These are phyloP conservation scores for Eugnorisma glareosa DNA, from an alignment of 2,888 invertebrate species.

Conservation along the genomic window DNA sequence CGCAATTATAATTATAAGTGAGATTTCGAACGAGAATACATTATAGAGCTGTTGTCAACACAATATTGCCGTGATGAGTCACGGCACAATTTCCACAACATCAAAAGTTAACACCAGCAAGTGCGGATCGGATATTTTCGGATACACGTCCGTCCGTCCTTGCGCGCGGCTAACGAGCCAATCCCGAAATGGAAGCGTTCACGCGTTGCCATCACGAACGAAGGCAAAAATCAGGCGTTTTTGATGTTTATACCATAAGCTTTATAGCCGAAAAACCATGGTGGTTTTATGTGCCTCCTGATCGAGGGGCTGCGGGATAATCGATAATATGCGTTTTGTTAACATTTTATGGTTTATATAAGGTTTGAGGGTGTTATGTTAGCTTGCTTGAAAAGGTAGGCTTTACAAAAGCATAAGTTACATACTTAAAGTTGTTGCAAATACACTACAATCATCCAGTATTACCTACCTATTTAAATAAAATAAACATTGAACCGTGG, in stretches of 20 bases:
- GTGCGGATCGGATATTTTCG: slow-evolving; percentile 40
- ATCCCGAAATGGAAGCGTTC: slow-evolving; percentile 64
- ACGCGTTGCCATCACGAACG: slow-evolving; percentile 60
- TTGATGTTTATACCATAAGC: slow-evolving; percentile 55
- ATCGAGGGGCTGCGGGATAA: slow-evolving; percentile 27
- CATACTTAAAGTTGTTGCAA: not conserved
- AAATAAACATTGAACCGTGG: not conserved
- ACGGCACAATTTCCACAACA: slow-evolving; percentile 18
- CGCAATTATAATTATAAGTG: not conserved
- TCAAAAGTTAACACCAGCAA: slow-evolving; percentile 9
- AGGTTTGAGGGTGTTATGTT: not conserved
- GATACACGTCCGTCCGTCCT: slow-evolving; percentile 27
- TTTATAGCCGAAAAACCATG: slow-evolving; percentile 24
- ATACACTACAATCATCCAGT: not conserved
- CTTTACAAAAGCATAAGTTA: not conserved
- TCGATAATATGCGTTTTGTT: slow-evolving; percentile 28
- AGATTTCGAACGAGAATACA: not conserved
- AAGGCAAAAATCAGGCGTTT: slow-evolving; percentile 60
- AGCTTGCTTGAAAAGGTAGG: too few species aligned
- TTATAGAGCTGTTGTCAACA: not conserved
- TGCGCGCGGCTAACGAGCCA: slow-evolving; percentile 57
- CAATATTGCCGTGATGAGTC: slow-evolving; percentile 3
- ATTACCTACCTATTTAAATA: not conserved
- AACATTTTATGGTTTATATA: slow-evolving; percentile 13
- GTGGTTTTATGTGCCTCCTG: slow-evolving; percentile 29